Conservation (phyloP, 2,797 vertebrate species). For the Sebastolobus altivelis region DNA sequence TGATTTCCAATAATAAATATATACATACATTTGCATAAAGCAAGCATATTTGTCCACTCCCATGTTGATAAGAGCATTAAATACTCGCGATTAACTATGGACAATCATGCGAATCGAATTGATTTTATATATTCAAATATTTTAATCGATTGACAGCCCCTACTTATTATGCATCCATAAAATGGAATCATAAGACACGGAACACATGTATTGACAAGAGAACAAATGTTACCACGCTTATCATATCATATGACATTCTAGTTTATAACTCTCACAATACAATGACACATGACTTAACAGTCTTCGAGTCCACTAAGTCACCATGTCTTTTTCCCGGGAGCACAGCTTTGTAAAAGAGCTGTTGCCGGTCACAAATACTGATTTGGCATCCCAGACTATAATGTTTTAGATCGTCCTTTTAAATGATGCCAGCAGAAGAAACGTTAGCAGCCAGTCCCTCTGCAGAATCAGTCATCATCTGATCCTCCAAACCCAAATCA, state of each 20-base stretch:
- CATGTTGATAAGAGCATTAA: no score
- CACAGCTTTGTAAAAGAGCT: slow-evolving; percentile 11
- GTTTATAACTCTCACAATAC: slow-evolving; percentile 20
- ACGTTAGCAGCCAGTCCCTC: slow-evolving; percentile 19
- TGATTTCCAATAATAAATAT: no score
- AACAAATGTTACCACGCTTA: slow-evolving; percentile 1
- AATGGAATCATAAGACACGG: background rate
- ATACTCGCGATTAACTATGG: no score
- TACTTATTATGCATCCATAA: background rate
- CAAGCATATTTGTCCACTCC: no score
- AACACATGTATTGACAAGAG: background rate
- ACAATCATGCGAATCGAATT: no score
- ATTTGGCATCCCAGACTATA: slow-evolving; percentile 26
- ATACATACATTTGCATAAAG: no score
- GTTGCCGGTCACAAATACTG: slow-evolving; percentile 28
- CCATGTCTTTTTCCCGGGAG: slow-evolving; percentile 24
- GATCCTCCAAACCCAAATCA: slow-evolving; percentile 71
- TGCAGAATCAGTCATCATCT: slow-evolving; percentile 50
- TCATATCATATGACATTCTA: slow-evolving; percentile 5
- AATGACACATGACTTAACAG: slow-evolving; percentile 21
- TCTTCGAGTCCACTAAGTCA: slow-evolving; percentile 22
- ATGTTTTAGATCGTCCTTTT: slow-evolving; percentile 37
- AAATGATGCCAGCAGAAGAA: slow-evolving; percentile 33
- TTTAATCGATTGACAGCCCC: no score
- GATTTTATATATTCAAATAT: no score